Evolutionary conservation across 2,113 vertebrate species (phyloP), one percentile per base, ranked within the genome.

Genomic region (Procavia capensis): DNA sequence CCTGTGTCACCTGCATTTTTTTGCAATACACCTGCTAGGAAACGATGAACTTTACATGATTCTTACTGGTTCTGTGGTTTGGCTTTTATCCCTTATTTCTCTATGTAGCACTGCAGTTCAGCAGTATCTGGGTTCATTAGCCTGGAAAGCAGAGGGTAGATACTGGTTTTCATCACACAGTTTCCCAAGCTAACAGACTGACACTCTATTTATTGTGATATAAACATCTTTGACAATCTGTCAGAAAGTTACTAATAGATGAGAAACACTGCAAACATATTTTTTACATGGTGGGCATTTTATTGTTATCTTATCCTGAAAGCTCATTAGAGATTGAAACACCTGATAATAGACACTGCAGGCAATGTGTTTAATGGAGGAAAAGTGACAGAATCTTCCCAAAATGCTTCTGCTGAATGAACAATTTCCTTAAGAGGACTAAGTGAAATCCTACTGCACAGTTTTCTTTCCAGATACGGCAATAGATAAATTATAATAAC

Each of bases 111-210:
- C 78, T 93, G 97, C 31, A 91, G 61, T 94, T 97, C 92, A 97
- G 96, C 96, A 98, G 97, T 91, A 94, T 97, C 96, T 96, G 97
- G 90, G 83, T 68, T 96, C 95, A 97, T 98, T 95, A 96, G 24
- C 85, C 96, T 54, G 68, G 74, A 95, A 94, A 95, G 31, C 10
- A 50, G 59, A 89, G 20, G 24, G 78, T 94, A 96, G 31, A 96
- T 94, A 92, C 0, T 68, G 47, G 19, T 88, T 97, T 96, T 97
- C 98, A 97, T 96, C 90, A 88, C 95, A 97, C 74, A 96, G 96
- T 98, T 95, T 97, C 94, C 78, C 36, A 88, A 89, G 96, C 87
- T 97, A 97, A 98, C 96, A 96, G 95, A 97, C 93, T 97, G 85
- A 91, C 90, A 45, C 97, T 98, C 97, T 94, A 88, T 85, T 97